These are phyloP conservation scores for Trachurus trachurus DNA, from an alignment of 2,797 vertebrate genomes.

Conservation along the genomic window DNA sequence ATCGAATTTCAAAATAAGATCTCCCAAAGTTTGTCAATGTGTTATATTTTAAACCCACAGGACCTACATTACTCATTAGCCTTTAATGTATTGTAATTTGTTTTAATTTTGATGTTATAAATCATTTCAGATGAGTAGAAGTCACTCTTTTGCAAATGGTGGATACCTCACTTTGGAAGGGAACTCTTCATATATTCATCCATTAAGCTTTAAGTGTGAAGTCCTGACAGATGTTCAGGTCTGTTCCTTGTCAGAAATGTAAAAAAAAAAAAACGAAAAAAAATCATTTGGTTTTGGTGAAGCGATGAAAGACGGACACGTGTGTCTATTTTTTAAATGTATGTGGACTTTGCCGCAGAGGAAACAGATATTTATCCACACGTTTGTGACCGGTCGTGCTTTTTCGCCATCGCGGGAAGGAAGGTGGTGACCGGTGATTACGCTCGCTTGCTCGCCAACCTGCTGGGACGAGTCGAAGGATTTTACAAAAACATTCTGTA, in stretches of 20 bases:
- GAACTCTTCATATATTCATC: conserved; percentile 56
- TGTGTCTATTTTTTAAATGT: conserved; percentile 80
- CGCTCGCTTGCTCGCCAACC: not conserved
- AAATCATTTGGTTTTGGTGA: conserved; percentile 48
- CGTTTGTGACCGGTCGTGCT: conserved; percentile 48
- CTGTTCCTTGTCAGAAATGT: conserved; percentile 50
- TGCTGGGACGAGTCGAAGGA: conserved; percentile 27
- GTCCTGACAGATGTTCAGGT: conserved; percentile 14
- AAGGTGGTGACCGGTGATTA: conserved; percentile 1
- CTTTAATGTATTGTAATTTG: conserved; percentile 14
- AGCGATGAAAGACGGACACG: conserved; percentile 49
- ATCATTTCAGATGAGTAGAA: conserved; percentile 20
- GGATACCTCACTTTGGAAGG: conserved; percentile 55
- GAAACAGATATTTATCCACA: conserved; percentile 34
- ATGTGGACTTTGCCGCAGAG: conserved; percentile 64
- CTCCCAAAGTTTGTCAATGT: conserved; percentile 13
- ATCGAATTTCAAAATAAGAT: not conserved
- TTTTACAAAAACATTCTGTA: conserved; percentile 27
- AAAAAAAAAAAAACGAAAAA: conserved; percentile 10
- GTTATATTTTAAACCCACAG: conserved; percentile 32
- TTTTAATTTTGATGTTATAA: conserved; percentile 14
- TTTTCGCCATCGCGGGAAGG: conserved; percentile 3
- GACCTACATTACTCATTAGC: conserved; percentile 39
- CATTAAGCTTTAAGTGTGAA: conserved; percentile 69
- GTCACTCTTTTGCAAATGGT: conserved; percentile 25